A percentile compares a stretch with the other conserved stretches of the same genome.
These are phyloP conservation scores for Dermochelys coriacea DNA, from an alignment of 2,797 vertebrate species.

Conservation along the genomic window DNA sequence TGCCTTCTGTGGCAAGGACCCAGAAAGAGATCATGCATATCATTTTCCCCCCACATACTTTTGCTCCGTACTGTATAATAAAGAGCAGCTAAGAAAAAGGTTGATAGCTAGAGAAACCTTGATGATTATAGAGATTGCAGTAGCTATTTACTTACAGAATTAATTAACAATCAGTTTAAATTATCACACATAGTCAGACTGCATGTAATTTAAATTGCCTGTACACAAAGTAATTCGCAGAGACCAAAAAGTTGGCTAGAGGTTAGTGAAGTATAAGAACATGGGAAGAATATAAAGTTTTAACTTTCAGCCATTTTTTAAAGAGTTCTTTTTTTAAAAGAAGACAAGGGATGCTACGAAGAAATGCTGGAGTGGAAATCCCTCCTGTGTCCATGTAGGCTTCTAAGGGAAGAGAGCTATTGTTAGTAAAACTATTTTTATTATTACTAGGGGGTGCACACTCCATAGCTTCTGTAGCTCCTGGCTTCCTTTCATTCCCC, in stretches of 20 bases:
- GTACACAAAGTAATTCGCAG: slow-evolving; percentile 48
- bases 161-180: slow-evolving; percentile 59
- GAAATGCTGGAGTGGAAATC: slow-evolving; percentile 61
- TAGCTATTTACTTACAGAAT: slow-evolving; percentile 60
- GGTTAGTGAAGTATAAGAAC: slow-evolving; percentile 51
- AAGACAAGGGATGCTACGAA: slow-evolving; percentile 51
- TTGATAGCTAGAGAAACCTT: slow-evolving; percentile 52
- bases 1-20: neutral
- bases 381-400: slow-evolving; percentile 44
- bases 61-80: neutral
- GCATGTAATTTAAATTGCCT: slow-evolving; percentile 53
- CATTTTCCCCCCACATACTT: slow-evolving; percentile 8
- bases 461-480: slow-evolving; percentile 58
- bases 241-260: slow-evolving; percentile 62
- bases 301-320: slow-evolving; percentile 58
- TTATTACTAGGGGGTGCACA: slow-evolving; percentile 28
- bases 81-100: slow-evolving; percentile 30
- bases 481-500: slow-evolving; percentile 19
- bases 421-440: slow-evolving; percentile 48
- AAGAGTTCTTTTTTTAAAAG: slow-evolving; percentile 63
- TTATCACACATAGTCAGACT: slow-evolving; percentile 51
- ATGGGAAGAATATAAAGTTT: slow-evolving; percentile 59
- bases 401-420: slow-evolving; percentile 65
- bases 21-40: neutral
- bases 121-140: slow-evolving; percentile 40